These are phyloP conservation scores for Nephotettix cincticeps DNA, from an alignment of 1,140 invertebrate genomes.

Conservation along the genomic window DNA sequence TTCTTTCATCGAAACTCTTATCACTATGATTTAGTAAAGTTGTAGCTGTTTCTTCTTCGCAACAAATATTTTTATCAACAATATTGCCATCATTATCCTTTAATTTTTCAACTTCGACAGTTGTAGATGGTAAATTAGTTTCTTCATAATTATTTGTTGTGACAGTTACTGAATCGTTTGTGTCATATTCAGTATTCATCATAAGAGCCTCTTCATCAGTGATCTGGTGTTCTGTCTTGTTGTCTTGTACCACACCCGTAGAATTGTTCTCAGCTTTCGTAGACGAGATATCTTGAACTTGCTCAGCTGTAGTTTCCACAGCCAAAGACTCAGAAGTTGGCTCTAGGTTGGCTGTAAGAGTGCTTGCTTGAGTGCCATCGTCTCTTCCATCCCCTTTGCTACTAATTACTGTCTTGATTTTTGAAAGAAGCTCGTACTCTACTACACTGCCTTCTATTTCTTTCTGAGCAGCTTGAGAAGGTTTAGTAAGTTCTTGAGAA, in stretches of 20 bases:
- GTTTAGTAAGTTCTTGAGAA: neutral
- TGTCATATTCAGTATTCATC: neutral
- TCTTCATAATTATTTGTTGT: neutral
- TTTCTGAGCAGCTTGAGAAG: neutral
- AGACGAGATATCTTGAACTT: neutral
- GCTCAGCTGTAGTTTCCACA: neutral
- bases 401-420: neutral
- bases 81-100: neutral
- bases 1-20: no score
- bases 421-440: neutral
- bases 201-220: neutral
- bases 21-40: no score
- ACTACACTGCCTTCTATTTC: conserved; percentile 5
- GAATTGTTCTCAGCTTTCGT: neutral
- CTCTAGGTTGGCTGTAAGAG: neutral
- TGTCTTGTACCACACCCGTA: neutral
- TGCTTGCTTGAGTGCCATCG: neutral
- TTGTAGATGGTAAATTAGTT: neutral
- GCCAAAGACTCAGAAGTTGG: neutral
- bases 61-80: no score
- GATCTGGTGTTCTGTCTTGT: neutral
- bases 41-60: no score
- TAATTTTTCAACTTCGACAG: neutral
- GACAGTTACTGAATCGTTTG: neutral
- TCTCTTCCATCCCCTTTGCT: neutral